Evolutionary conservation across 2,888 invertebrate genomes (phyloP), one percentile per base, ranked within the genome.

Genomic region (Drosophila atripex): DNA sequence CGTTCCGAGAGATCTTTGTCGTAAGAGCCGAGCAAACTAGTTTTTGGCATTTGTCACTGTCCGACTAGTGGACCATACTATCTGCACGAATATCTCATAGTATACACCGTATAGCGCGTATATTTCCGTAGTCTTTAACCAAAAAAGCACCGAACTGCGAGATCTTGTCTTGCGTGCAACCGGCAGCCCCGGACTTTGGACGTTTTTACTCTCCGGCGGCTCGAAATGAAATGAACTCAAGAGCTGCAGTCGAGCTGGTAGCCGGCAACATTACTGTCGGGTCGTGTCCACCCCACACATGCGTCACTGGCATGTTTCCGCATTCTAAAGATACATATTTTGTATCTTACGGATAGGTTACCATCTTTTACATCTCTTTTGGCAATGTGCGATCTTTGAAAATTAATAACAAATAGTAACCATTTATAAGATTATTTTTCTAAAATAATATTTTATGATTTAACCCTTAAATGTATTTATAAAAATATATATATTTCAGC

Each of bases 201-300:
- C 46, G 54, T 70, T 69, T 80, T 75, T 21, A 64, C 80, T 76
- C 73, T 55, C 16, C 71, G 71, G 68, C 52, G 46, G 70, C 64
- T 76, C 63, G 52, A 41, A 64, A 38, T 55, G 73, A 70, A 86
- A 60, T 75, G 73, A 80, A 74, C 21, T 59, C 46, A 60, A 52
- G 56, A n/a, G 76, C 65, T 46, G 51, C 57, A 60, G 65, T 49
- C 54, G 52, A 54, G 47, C 57, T 46, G 64, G 63, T 45, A 41
- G 38, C 47, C 60, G 39, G 30, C 59, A 60, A 61, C 12, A 51
- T 45, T 38, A 46, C n/a, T 41, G 56, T 30, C 41, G 30, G 45
- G 5, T 47, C 46, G n/a, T 14, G 32, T 43, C 47, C 79, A 78
- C 55, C 66, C 61, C 56, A 79, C 79, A 69, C 30, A n/a, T 16